Base-by-base conservation (phyloP, 2,888 invertebrate species). In the Agelastica alni region DNA sequence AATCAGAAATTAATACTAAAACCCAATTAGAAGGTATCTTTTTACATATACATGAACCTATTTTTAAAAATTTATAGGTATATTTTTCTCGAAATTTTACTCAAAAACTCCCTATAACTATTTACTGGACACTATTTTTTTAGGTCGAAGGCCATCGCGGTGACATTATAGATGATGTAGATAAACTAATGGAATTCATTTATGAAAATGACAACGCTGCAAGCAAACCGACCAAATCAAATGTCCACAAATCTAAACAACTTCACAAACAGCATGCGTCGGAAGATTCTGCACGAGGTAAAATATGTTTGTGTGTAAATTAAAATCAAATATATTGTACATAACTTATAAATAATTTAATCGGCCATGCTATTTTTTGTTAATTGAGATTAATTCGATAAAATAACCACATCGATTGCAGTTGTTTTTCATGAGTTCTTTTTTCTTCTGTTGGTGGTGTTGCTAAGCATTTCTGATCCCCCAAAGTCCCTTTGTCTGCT, bases 81-180 rank as follows among this genome's bases (percentile, higher is more conserved):
- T 41, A 10, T 31, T 31, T 31, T n/a, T 4, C n/a, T n/a, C n/a
- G n/a, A n/a, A n/a, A n/a, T n/a, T n/a, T n/a, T n/a, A n/a, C n/a
- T n/a, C n/a, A n/a, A n/a, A n/a, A n/a, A n/a, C n/a, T 10, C 9
- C 3, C 12, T 10, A 32, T 16, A 12, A 6, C 17, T 7, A 34
- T 26, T 16, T 16, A 12, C 22, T 41, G 5, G 4, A 41, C 43
- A 13, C 2, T 13, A 42, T 56, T 49, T 39, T 53, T 51, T n/a
- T 47, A 77, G 71, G 86, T 91, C 55, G 87, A 85, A 69, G 93
- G 93, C 6, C 89, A 91, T 78, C 84, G 89, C 56, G 86, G 89
- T 56, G 85, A 87, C 70, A 88, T 77, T 36, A 76, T 76, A 26
- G 58, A 88, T 73, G 86, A 89, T 63, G 83, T 93, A 30, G 87